phyloP scores from a whole-genome alignment of 2,113 vertebrate genomes.

The Silurus asotus region DNA sequence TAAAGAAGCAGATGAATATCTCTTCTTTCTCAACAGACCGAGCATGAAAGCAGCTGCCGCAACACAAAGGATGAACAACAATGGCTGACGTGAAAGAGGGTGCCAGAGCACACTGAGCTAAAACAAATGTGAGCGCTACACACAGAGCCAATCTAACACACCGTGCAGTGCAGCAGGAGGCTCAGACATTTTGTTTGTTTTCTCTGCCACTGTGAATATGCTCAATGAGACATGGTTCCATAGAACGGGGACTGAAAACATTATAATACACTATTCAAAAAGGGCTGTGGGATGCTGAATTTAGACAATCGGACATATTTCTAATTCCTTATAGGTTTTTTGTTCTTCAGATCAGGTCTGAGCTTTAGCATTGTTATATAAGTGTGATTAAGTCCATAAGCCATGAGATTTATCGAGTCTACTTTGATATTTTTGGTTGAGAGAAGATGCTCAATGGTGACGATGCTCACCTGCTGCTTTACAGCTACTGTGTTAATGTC shows the following conservation, averaged over 20 bases:
- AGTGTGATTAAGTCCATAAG: neutral
- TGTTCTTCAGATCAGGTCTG: neutral
- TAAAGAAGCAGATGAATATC: slow-evolving; percentile 31
- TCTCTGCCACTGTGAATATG: slow-evolving; percentile 22
- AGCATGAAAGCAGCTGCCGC: slow-evolving; percentile 44
- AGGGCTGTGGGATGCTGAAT: slow-evolving; percentile 1
- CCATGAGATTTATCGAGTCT: neutral
- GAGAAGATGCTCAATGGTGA: neutral
- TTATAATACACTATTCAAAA: slow-evolving; percentile 2
- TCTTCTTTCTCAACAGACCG: slow-evolving; percentile 37
- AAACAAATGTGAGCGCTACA: slow-evolving; percentile 26
- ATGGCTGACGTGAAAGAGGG: slow-evolving; percentile 19
- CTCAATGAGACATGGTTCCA: neutral
- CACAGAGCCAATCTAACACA: slow-evolving; percentile 22
- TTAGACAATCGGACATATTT: slow-evolving; percentile 13
- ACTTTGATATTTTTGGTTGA: neutral
- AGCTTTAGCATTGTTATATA: neutral
- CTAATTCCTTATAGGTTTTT: neutral
- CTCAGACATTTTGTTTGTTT: slow-evolving; percentile 24
- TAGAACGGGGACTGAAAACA: neutral
- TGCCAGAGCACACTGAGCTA: slow-evolving; percentile 27
- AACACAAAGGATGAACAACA: slow-evolving; percentile 33
- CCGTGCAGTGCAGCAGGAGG: slow-evolving; percentile 30
- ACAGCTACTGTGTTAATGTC: neutral
- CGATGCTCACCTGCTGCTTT: neutral